Percentiles rank a stretch among this genome's conserved stretches.
These are phyloP conservation scores for Pristionchus mayeri DNA, from an alignment of 2,888 invertebrate species.

Conservation along the genomic window DNA sequence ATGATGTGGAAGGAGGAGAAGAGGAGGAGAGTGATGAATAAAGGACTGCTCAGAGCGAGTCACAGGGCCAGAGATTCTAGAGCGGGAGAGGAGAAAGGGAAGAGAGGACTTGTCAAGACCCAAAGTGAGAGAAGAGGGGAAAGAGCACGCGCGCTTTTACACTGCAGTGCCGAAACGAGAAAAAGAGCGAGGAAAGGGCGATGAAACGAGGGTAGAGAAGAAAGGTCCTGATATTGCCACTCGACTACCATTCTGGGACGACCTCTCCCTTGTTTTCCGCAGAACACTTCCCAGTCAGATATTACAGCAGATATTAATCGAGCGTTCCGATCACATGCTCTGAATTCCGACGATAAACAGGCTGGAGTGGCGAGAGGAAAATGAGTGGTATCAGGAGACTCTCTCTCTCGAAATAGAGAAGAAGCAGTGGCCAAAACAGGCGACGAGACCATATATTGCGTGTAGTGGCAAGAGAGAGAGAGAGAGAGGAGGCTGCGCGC, in stretches of 20 bases:
- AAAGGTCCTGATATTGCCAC: background rate
- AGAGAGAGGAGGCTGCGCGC: background rate
- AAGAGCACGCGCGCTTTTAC: slow-evolving; percentile 31
- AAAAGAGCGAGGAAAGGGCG: background rate
- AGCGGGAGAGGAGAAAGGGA: background rate
- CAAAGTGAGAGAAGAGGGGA: slow-evolving; percentile 32
- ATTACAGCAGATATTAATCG: too few relatives aligned
- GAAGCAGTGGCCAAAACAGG: slow-evolving; percentile 3
- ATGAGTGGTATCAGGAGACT: slow-evolving; percentile 23
- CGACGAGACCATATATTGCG: slow-evolving; percentile 29
- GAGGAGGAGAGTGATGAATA: slow-evolving; percentile 12
- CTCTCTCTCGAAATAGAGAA: slow-evolving; percentile 40
- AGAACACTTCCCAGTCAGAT: too few relatives aligned
- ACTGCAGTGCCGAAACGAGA: slow-evolving; percentile 9
- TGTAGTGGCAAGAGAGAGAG: background rate
- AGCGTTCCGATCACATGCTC: slow-evolving; percentile 6
- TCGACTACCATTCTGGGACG: too few relatives aligned
- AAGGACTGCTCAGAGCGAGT: slow-evolving; percentile 14
- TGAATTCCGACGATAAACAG: slow-evolving; percentile 12
- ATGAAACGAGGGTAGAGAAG: slow-evolving; percentile 2
- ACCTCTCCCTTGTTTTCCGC: too few relatives aligned
- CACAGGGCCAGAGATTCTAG: background rate
- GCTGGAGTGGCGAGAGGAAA: background rate
- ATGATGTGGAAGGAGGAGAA: background rate
- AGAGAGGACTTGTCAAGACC: slow-evolving; percentile 39